Conservation (phyloP, 2,888 invertebrate genomes). For the Euzophera pinguis region DNA sequence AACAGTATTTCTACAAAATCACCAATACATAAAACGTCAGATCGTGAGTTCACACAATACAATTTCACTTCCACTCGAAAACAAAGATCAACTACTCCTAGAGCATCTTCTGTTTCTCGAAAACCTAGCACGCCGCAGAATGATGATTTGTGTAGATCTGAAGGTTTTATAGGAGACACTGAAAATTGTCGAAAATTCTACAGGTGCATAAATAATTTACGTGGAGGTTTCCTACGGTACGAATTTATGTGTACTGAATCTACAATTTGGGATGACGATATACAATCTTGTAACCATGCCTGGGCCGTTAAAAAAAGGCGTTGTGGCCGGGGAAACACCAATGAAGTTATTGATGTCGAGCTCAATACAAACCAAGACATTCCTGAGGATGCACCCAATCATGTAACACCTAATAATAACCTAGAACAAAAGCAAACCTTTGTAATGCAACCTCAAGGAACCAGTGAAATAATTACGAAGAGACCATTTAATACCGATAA, state of each 20-base stretch:
- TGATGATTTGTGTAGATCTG: slow-evolving; percentile 72
- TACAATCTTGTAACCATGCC: slow-evolving; percentile 86
- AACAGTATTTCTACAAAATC: slow-evolving; percentile 11
- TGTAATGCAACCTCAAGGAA: slow-evolving; percentile 38
- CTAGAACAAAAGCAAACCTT: slow-evolving; percentile 44
- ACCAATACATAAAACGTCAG: background rate
- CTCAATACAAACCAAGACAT: background rate
- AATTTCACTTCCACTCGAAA: slow-evolving; percentile 22
- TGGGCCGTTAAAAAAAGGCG: slow-evolving; percentile 76
- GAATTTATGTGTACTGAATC: slow-evolving; percentile 87
- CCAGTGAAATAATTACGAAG: slow-evolving; percentile 36
- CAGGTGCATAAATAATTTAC: slow-evolving; percentile 84
- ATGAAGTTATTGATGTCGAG: slow-evolving; percentile 16
- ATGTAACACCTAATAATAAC: slow-evolving; percentile 21
- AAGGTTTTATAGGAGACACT: slow-evolving; percentile 87
- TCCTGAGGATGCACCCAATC: background rate
- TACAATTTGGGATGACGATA: slow-evolving; percentile 88
- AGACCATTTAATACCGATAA: slow-evolving; percentile 40
- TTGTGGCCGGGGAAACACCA: slow-evolving; percentile 43
- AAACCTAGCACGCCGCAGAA: slow-evolving; percentile 20
- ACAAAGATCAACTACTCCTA: slow-evolving; percentile 19
- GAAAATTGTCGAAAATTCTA: slow-evolving; percentile 88
- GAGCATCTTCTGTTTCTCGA: slow-evolving; percentile 8
- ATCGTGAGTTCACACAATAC: slow-evolving; percentile 12
- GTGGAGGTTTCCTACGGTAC: slow-evolving; percentile 82